These are phyloP conservation scores for Conchocele bisecta DNA, from an alignment of 2,888 invertebrate genomes.

Conservation along the genomic window DNA sequence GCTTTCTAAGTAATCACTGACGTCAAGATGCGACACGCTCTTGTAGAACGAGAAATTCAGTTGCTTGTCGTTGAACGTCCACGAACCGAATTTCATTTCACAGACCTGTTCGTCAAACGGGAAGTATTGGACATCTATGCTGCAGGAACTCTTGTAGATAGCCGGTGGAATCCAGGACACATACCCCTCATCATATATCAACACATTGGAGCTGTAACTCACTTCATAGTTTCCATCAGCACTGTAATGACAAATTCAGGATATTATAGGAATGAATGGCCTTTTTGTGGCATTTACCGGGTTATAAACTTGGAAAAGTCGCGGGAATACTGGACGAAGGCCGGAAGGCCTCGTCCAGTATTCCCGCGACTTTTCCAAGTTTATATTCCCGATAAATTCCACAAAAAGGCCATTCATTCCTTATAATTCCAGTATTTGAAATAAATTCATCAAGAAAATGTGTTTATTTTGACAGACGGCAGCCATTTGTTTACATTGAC, in stretches of 20 bases:
- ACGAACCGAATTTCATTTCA: conserved; percentile 97
- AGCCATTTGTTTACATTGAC: no score
- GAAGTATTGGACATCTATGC: conserved; percentile 99
- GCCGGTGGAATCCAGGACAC: conserved; percentile 99
- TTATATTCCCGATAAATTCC: no score
- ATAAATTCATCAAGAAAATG: no score
- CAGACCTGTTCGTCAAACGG: conserved; percentile 99
- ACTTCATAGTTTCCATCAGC: conserved; percentile 99
- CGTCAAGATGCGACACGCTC: conserved; percentile 67
- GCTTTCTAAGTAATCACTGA: conserved; percentile 78
- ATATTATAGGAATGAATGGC: no score
- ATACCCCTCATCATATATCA: conserved; percentile 98
- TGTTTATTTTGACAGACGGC: no score
- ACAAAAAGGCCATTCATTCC: no score
- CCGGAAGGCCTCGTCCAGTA: no score
- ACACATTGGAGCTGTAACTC: conserved; percentile 98
- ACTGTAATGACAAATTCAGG: conserved; percentile 86
- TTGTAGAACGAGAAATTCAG: conserved; percentile 70
- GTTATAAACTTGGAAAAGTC: no score
- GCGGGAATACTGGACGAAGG: no score
- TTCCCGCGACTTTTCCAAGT: no score
- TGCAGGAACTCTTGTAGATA: conserved; percentile 99
- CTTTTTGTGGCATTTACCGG: no score
- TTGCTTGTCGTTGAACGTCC: conserved; percentile 74
- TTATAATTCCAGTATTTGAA: no score